Evolutionary conservation across 2,797 vertebrate species (phyloP).

Genomic region (Onychomys leucogaster): DNA sequence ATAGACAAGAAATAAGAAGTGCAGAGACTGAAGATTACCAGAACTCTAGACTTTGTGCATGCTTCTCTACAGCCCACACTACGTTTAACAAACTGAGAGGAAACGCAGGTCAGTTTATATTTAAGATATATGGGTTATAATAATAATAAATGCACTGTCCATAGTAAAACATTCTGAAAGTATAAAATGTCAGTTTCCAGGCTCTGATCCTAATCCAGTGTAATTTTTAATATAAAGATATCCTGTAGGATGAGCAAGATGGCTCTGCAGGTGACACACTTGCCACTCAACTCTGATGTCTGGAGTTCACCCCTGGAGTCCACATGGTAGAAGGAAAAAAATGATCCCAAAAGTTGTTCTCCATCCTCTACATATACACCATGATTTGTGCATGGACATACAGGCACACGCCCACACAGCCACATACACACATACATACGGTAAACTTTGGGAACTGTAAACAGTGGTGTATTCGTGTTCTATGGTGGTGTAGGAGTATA

Average conservation of each 20-base stretch:
- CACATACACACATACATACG: too few relatives aligned
- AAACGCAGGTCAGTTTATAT: not conserved
- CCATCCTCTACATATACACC: not conserved
- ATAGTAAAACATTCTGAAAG: not conserved
- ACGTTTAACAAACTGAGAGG: not conserved
- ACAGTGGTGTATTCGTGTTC: not conserved
- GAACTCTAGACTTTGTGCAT: not conserved
- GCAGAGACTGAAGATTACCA: not conserved
- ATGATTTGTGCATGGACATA: too few relatives aligned
- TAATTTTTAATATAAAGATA: not conserved
- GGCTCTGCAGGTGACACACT: not conserved
- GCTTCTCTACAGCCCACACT: not conserved
- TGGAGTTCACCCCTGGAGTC: not conserved
- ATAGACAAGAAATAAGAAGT: not conserved
- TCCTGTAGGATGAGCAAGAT: not conserved
- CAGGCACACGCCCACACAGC: too few relatives aligned
- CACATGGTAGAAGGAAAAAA: too few relatives aligned
- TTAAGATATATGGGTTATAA: not conserved
- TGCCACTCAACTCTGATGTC: not conserved
- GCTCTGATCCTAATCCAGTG: not conserved
- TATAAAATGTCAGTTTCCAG: not conserved
- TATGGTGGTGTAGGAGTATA: not conserved
- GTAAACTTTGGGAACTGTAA: not conserved
- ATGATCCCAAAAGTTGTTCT: not conserved
- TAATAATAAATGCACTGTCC: not conserved